These are phyloP conservation scores for Pyxicephalus adspersus DNA, from an alignment of 2,113 vertebrate genomes.

Conservation along the genomic window DNA sequence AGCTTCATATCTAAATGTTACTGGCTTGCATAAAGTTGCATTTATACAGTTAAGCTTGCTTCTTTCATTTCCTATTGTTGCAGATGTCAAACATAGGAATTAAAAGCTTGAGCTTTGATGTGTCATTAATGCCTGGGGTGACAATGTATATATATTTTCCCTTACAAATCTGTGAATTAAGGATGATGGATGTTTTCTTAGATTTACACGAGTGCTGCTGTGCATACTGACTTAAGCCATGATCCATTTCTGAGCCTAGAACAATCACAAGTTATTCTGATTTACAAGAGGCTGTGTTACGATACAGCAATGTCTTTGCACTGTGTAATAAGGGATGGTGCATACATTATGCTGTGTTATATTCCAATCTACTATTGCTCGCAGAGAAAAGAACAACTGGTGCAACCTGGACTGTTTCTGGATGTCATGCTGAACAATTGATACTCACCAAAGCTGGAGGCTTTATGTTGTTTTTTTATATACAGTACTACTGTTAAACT, in stretches of 20 bases:
- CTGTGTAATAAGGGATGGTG: too few species aligned
- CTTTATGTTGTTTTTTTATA: too few species aligned
- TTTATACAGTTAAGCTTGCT: not conserved
- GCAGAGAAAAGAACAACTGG: too few species aligned
- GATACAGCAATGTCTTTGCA: not conserved
- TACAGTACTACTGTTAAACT: too few species aligned
- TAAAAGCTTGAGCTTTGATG: slow-evolving; percentile 27
- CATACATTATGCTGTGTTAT: too few species aligned
- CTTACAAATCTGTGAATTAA: slow-evolving; percentile 32
- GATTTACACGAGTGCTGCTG: not conserved
- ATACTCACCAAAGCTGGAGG: too few species aligned
- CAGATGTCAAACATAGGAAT: slow-evolving; percentile 30
- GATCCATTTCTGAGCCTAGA: slow-evolving; percentile 3
- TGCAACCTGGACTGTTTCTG: too few species aligned
- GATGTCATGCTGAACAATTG: too few species aligned
- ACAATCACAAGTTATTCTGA: slow-evolving; percentile 3
- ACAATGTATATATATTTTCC: slow-evolving; percentile 34
- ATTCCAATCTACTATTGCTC: too few species aligned
- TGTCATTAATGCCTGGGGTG: slow-evolving; percentile 39
- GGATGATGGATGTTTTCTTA: slow-evolving; percentile 27
- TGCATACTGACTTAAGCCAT: slow-evolving; percentile 2
- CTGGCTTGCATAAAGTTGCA: not conserved
- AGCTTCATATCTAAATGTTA: not conserved
- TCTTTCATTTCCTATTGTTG: slow-evolving; percentile 28
- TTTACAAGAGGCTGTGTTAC: not conserved